These are phyloP conservation scores for Varanus komodoensis DNA, from an alignment of 2,113 vertebrate genomes.

Conservation along the genomic window DNA sequence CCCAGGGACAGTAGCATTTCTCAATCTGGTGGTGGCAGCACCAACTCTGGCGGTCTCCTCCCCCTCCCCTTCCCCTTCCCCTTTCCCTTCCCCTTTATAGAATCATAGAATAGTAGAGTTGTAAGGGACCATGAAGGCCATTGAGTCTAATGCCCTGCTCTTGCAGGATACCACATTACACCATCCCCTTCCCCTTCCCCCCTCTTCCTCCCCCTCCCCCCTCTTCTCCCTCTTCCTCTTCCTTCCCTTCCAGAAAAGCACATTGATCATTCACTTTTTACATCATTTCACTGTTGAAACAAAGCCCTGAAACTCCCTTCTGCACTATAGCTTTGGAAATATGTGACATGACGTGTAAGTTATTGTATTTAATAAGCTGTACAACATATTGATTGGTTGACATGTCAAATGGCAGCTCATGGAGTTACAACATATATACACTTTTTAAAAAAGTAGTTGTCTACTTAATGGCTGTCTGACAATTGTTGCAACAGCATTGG, in stretches of 20 bases:
- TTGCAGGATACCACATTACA: too few relatives aligned
- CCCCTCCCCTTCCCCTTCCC: too few relatives aligned
- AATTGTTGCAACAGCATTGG: neutral
- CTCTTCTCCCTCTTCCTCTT: too few relatives aligned
- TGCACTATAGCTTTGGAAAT: neutral
- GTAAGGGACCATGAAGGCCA: too few relatives aligned
- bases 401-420: conserved; percentile 14
- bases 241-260: neutral
- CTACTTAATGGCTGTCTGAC: conserved; percentile 9
- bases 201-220: too few relatives aligned
- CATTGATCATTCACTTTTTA: neutral
- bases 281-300: conserved; percentile 16
- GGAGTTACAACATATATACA: rapidly evolving
- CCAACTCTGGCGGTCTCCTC: too few relatives aligned
- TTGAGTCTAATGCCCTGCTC: too few relatives aligned
- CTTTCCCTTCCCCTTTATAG: too few relatives aligned
- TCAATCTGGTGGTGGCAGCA: neutral
- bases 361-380: conserved; percentile 22
- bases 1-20: neutral
- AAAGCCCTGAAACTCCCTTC: conserved; percentile 14
- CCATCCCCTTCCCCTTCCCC: too few relatives aligned
- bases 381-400: neutral
- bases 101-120: too few relatives aligned
- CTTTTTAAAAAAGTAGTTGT: neutral
- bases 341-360: neutral